Base-by-base conservation (phyloP, 1,140 invertebrate genomes). In the Papilio polyxenes region DNA sequence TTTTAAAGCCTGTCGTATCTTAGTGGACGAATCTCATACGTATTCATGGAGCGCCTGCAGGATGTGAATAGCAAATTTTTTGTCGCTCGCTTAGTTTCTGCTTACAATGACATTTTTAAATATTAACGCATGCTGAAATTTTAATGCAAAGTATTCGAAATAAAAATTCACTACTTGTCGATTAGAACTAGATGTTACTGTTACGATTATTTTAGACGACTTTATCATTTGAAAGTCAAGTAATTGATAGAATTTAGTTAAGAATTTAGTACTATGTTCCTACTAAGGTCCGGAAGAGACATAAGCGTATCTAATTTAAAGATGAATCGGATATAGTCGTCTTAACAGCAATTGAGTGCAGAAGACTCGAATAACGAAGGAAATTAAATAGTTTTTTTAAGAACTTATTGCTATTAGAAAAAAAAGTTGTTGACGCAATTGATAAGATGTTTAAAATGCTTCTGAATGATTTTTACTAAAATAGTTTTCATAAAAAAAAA, bases 31-130 rank as follows among this genome's bases (percentile, higher is more conserved):
- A 65, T 65, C 62, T 65, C 62, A 65, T 65, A 65, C 62, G 62
- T 65, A 65, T 65, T 65, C 62, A 65, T 65, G 56, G 56, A 65
- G 62, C 62, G 62, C 62, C 62, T 31, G 62, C 23, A 65, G 62
- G 62, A 65, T 23, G 62, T 65, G 62, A 65, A 65, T 65, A n/a
- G 59, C 59, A 62, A 62, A 65, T 65, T 65, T 65, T 65, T 65
- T 65, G 62, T 65, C 62, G 62, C 62, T 23, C 62, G 62, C 62
- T 65, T 65, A 65, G 62, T 31, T 65, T 65, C 62, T 23, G 62
- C 20, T 65, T 65, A 23, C 59, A 9, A 31, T 65, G 20, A 65
- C 23, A 31, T 65, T 65, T 65, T 65, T 65, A 7, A 65, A 65
- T 65, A 65, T 65, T 65, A 65, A 65, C 62, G 62, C 62, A 20